phyloP scores from a whole-genome alignment of 2,888 invertebrate species.

The Sphinx pinastri region DNA sequence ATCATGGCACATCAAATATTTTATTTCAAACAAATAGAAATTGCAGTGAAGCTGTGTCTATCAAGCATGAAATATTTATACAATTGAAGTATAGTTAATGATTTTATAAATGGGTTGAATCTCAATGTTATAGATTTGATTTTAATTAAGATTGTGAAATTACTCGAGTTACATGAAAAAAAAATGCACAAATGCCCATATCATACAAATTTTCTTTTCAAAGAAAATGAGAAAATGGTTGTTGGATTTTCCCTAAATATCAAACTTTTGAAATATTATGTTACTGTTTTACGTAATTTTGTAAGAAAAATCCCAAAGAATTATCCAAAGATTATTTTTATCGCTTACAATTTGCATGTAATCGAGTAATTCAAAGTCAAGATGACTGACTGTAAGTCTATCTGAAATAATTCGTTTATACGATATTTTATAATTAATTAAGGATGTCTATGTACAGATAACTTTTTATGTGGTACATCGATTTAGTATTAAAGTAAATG shows the following conservation, averaged over 20 bases:
- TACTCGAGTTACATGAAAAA: not conserved
- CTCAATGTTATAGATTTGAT: constrained; percentile 7
- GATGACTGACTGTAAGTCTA: constrained; percentile 60
- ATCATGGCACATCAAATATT: too few relatives aligned
- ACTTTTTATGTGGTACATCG: constrained; percentile 75
- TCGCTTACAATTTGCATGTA: constrained; percentile 32
- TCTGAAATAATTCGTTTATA: constrained; percentile 54
- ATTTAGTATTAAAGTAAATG: constrained; percentile 71
- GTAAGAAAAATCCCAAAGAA: not conserved
- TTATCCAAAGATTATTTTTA: constrained; percentile 16
- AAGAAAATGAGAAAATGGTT: not conserved
- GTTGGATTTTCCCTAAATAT: not conserved
- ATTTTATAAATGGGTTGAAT: constrained; percentile 16
- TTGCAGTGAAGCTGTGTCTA: not conserved
- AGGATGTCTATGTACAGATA: constrained; percentile 65
- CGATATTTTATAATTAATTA: constrained; percentile 47
- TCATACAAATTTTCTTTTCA: not conserved
- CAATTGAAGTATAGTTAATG: constrained; percentile 26
- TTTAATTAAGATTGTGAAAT: constrained; percentile 3
- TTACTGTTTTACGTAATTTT: not conserved
- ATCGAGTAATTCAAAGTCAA: constrained; percentile 36
- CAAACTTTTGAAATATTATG: not conserved
- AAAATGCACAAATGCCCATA: not conserved
- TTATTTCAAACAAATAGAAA: not conserved
- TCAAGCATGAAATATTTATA: constrained; percentile 17